Evolutionary conservation across 1,140 invertebrate genomes (phyloP).

Genomic region (Neuroterus valhalla): DNA sequence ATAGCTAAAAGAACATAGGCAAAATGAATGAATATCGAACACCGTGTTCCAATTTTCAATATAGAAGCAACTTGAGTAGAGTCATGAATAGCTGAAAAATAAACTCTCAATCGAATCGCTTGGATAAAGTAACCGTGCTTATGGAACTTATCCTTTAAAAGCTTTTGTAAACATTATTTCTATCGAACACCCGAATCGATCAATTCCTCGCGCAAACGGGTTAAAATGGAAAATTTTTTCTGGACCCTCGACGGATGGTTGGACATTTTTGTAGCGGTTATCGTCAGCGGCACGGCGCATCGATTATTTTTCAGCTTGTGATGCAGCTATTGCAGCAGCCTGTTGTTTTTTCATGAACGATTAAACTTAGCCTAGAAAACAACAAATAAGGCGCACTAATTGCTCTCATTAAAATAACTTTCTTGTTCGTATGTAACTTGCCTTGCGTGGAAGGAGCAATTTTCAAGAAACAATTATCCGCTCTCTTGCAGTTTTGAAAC

Average conservation of each 20-base stretch:
- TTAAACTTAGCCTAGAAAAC: not conserved
- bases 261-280: slow-evolving; percentile 15
- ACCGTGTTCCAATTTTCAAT: not conserved
- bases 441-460: too few species aligned
- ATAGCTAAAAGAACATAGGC: too few species aligned
- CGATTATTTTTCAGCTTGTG: not conserved
- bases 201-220: not conserved
- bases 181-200: not conserved
- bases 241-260: not conserved
- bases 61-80: not conserved
- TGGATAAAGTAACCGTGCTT: too few species aligned
- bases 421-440: not conserved
- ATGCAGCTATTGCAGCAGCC: not conserved
- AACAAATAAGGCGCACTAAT: not conserved
- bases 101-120: not conserved
- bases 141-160: not conserved
- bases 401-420: not conserved
- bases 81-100: not conserved
- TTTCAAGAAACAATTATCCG: too few species aligned
- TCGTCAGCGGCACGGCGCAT: not conserved
- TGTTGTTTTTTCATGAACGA: not conserved
- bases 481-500: too few species aligned
- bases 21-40: too few species aligned
- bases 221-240: slow-evolving; percentile 16
- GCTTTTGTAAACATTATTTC: slow-evolving; percentile 13